Evolutionary conservation across 1,140 invertebrate species (phyloP).

Genomic region (Phortica variegata): DNA sequence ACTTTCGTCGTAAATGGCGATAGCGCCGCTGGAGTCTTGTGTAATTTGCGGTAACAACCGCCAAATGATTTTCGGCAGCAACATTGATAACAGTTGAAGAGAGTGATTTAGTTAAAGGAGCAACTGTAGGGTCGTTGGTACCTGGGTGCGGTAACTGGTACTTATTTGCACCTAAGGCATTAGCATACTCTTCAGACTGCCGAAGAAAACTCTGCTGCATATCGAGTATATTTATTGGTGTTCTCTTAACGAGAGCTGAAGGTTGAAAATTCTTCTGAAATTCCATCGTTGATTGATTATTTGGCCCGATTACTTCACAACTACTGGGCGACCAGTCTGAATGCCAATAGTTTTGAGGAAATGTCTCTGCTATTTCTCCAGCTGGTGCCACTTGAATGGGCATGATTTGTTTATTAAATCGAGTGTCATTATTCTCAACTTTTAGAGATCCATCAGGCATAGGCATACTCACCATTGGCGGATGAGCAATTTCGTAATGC

Average conservation of each 20-base stretch:
- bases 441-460: no score
- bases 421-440: slow-evolving; percentile 14
- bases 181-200: slow-evolving; percentile 26
- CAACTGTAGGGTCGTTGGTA: not conserved
- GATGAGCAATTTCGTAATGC: slow-evolving; percentile 24
- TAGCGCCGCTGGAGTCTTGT: slow-evolving; percentile 30
- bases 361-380: slow-evolving; percentile 1
- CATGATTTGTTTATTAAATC: slow-evolving; percentile 25
- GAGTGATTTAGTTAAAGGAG: not conserved
- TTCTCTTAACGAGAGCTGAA: no score
- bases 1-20: slow-evolving; percentile 27
- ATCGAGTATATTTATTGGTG: slow-evolving; percentile 42
- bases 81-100: not conserved
- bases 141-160: slow-evolving; percentile 5
- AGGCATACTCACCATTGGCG: slow-evolving; percentile 40
- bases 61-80: slow-evolving; percentile 4
- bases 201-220: slow-evolving; percentile 47
- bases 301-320: not conserved
- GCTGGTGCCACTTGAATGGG: slow-evolving; percentile 3
- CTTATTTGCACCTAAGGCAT: slow-evolving; percentile 8
- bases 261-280: slow-evolving; percentile 26
- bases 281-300: slow-evolving; percentile 3
- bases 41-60: slow-evolving; percentile 13
- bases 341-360: slow-evolving; percentile 28
- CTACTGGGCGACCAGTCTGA: slow-evolving; percentile 29